Evolutionary conservation across 2,888 invertebrate genomes (phyloP).

Genomic region (Thelaira solivaga): DNA sequence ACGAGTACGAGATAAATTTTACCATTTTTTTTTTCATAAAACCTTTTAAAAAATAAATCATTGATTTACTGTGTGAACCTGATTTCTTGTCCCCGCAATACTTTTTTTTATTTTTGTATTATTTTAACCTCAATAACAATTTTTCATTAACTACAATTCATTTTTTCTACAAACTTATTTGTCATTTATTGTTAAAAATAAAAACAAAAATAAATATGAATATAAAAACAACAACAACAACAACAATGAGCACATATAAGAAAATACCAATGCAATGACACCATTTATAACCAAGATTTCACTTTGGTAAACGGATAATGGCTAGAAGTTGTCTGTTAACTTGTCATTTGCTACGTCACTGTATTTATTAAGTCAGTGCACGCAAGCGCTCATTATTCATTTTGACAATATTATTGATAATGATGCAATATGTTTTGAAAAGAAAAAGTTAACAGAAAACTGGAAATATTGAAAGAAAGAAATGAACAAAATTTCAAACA

Average conservation of each 20-base stretch:
- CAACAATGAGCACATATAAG: neutral
- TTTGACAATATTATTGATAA: constrained; percentile 77
- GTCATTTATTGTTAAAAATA: constrained; percentile 41
- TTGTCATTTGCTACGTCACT: constrained; percentile 64
- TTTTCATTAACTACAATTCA: constrained; percentile 25
- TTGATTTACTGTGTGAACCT: neutral
- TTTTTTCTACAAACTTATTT: constrained; percentile 31
- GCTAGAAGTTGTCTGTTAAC: constrained; percentile 53
- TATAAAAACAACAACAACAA: constrained; percentile 15
- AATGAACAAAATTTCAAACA: constrained; percentile 21
- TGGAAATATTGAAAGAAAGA: constrained; percentile 30
- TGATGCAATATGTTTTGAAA: constrained; percentile 71
- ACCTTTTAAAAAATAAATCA: neutral
- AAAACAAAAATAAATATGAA: neutral
- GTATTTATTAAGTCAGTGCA: constrained; percentile 62
- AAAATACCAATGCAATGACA: constrained; percentile 15
- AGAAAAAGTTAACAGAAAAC: constrained; percentile 17
- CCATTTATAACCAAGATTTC: constrained; percentile 44
- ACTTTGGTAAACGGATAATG: constrained; percentile 37
- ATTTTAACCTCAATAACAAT: neutral
- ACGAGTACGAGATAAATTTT: too few species aligned
- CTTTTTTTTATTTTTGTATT: neutral
- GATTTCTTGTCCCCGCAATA: neutral
- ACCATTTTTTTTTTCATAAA: too few species aligned
- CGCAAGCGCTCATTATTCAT: constrained; percentile 73